Base-by-base conservation (phyloP, 2,888 invertebrate species). In the Sussaba pulchella region DNA sequence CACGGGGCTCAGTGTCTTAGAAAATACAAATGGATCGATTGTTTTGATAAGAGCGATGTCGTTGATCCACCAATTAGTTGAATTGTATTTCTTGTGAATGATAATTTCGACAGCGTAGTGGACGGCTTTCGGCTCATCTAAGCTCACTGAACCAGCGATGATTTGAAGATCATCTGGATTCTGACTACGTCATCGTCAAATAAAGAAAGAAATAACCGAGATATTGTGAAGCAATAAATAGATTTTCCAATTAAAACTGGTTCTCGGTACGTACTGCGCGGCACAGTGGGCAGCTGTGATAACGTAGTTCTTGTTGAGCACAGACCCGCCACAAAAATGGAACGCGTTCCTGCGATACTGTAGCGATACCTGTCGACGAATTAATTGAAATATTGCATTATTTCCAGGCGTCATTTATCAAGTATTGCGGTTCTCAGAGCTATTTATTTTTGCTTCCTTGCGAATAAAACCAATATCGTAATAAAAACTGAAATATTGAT, bases 21-120 rank as follows among this genome's bases (percentile, higher is more conserved):
- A 94, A 94, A 79, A 90, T 92, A 76, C 94, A 94, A 61, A 93
- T 6, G 31, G 45, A n/a, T 14, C n/a, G 45, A 54, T n/a, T 8
- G 83, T 77, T 83, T 85, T 86, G 12, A 91, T 41, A 6, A 91
- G 63, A 24, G 90, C 89, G n/a, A 91, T 88, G 43, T 90, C 90
- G 67, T 90, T 87, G n/a, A 63, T 45, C 81, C 76, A 84, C 10
- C 86, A 86, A 57, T 87, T 77, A 0, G 0, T 0, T 0, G 76
- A 0, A 24, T 76, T 12, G 63, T 88, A 90, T 1, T 70, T 12
- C 39, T 83, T 57, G 45, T 89, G 89, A 5, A 82, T 36, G 57
- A 82, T 83, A 47, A 84, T 78, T 24, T 83, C 71, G 2, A 63
- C 54, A 4, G 81, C 78, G 0, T 70, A 1, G 31, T 84, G 83